Conservation (phyloP, 2,113 vertebrate genomes). For the Phrynosoma platyrhinos region DNA sequence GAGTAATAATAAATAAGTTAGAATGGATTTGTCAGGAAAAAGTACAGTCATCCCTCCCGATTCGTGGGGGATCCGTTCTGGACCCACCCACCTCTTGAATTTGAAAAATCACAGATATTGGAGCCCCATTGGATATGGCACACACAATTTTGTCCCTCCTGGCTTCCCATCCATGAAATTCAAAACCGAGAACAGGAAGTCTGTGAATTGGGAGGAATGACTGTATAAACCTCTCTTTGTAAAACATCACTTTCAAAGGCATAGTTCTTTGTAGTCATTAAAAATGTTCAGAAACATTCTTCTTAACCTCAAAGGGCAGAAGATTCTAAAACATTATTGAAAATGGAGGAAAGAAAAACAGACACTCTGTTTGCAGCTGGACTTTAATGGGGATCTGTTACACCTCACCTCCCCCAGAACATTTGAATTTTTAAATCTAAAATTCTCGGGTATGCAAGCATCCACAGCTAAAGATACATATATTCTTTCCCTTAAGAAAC, state of each 20-base stretch:
- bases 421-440: conserved; percentile 9
- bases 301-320: neutral
- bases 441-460: conserved; percentile 13
- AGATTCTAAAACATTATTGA: conserved; percentile 28
- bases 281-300: neutral
- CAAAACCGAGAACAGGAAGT: too few species aligned
- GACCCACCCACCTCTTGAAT: too few species aligned
- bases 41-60: too few species aligned
- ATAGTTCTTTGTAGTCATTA: neutral
- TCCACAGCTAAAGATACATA: conserved; percentile 23
- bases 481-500: conserved; percentile 13
- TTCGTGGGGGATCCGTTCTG: too few species aligned
- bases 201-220: too few species aligned
- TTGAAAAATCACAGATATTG: too few species aligned
- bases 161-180: too few species aligned
- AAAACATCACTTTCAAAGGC: conserved; percentile 9
- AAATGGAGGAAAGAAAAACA: neutral
- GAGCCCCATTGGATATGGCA: too few species aligned
- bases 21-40: neutral
- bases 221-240: neutral
- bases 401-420: neutral
- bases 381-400: neutral
- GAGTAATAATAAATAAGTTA: conserved; percentile 6
- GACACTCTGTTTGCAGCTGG: neutral
- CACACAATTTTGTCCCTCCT: too few species aligned